Conservation (phyloP, 2,113 vertebrate species). For the Gorilla gorilla region DNA sequence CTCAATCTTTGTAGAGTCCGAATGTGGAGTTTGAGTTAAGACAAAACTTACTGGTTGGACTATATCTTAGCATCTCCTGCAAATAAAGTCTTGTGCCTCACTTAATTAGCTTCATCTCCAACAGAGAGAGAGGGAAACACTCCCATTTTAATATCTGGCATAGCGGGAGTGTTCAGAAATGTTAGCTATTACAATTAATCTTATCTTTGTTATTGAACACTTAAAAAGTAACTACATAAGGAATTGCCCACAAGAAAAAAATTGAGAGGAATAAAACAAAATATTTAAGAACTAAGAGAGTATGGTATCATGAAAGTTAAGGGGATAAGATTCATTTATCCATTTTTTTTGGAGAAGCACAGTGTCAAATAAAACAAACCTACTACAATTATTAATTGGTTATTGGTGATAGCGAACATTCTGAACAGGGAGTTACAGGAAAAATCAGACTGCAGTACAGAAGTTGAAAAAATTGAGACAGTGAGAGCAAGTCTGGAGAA, state of each 20-base stretch:
- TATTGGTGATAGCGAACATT: neutral
- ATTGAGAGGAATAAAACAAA: neutral
- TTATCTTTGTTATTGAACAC: slow-evolving; percentile 4
- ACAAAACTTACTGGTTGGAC: neutral
- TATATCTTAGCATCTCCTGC: neutral
- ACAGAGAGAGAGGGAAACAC: neutral
- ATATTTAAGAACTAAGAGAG: neutral
- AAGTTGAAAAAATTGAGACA: neutral
- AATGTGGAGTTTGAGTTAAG: neutral
- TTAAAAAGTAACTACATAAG: neutral
- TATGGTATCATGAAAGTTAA: neutral
- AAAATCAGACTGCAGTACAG: neutral
- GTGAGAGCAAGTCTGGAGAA: neutral
- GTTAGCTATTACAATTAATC: neutral
- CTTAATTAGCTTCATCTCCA: neutral
- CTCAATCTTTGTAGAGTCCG: neutral
- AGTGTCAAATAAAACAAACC: neutral
- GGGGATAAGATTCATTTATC: neutral
- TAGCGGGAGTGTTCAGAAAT: neutral
- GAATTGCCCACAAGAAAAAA: neutral
- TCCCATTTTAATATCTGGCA: neutral
- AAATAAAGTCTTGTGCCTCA: neutral
- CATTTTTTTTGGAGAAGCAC: neutral
- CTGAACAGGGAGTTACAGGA: neutral
- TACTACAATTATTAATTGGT: neutral